A percentile compares a stretch with the other conserved stretches of the same genome.
Evolutionary conservation across 2,888 invertebrate genomes (phyloP).

Genomic region (Charanyca ferruginea): DNA sequence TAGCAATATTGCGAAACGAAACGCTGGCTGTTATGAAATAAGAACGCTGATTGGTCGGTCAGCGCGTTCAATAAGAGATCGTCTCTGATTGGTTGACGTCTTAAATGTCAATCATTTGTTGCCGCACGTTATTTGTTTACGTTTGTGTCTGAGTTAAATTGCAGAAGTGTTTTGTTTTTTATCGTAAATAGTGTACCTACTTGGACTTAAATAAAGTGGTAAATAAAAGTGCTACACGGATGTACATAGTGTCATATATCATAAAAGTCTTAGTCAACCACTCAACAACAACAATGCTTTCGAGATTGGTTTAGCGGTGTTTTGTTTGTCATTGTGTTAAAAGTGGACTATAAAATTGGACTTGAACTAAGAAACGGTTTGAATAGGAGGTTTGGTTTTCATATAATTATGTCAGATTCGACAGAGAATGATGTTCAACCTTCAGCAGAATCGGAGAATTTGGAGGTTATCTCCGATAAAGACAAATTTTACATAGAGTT

Average conservation of each 20-base stretch:
- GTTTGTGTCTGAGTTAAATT: no score
- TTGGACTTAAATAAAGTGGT: conserved; percentile 38
- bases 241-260: conserved; percentile 33
- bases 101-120: no score
- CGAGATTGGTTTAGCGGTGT: conserved; percentile 34
- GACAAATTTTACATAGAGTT: conserved; percentile 39
- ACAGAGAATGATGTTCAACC: conserved; percentile 35
- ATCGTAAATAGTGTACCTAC: no score
- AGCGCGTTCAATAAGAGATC: no score
- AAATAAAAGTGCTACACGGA: conserved; percentile 39
- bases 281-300: conserved; percentile 36
- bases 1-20: conserved; percentile 38
- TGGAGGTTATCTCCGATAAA: conserved; percentile 31
- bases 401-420: conserved; percentile 28
- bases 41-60: no score
- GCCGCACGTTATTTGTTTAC: no score
- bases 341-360: conserved; percentile 34
- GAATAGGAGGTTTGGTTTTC: conserved; percentile 27
- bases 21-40: no score
- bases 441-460: conserved; percentile 40
- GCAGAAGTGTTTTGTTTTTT: no score
- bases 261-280: conserved; percentile 29
- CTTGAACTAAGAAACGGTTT: conserved; percentile 26
- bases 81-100: no score
- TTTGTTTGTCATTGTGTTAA: conserved; percentile 36